These are phyloP conservation scores for Gymnoscopelus microlampas DNA, from an alignment of 2,797 vertebrate species.

Conservation along the genomic window DNA sequence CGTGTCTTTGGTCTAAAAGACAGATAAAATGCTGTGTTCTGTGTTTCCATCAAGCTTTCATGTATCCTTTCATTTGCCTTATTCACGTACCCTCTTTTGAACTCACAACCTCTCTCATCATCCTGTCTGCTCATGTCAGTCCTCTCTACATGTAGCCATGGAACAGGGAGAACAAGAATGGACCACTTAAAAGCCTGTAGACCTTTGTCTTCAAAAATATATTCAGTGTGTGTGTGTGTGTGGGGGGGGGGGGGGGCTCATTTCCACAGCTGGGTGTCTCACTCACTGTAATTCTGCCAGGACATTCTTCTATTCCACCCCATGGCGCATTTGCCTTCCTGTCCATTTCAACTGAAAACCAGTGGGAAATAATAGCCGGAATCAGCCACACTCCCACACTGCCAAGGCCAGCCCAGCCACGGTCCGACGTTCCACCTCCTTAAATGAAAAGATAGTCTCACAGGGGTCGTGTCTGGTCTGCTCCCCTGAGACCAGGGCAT, in stretches of 20 bases:
- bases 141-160: conserved; percentile 48
- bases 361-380: background rate
- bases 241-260: conserved; percentile 15
- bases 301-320: conserved; percentile 13
- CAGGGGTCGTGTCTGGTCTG: conserved; percentile 87
- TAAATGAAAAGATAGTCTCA: conserved; percentile 69
- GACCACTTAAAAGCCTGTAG: conserved; percentile 51
- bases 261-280: conserved; percentile 59
- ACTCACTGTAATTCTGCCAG: conserved; percentile 23
- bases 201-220: conserved; percentile 47
- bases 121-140: conserved; percentile 62
- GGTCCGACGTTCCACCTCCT: conserved; percentile 40
- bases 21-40: conserved; percentile 45
- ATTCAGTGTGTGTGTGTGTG: conserved; percentile 10
- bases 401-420: conserved; percentile 14
- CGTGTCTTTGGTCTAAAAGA: conserved; percentile 31
- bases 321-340: conserved; percentile 25
- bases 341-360: conserved; percentile 39
- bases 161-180: conserved; percentile 47
- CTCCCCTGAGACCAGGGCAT: conserved; percentile 76
- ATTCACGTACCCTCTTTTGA: conserved; percentile 59
- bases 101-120: conserved; percentile 62
- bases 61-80: conserved; percentile 58
- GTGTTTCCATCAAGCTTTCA: conserved; percentile 56
- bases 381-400: background rate